phyloP scores from a whole-genome alignment of 2,888 invertebrate genomes.

The Drosophila nr. perissopoda region DNA sequence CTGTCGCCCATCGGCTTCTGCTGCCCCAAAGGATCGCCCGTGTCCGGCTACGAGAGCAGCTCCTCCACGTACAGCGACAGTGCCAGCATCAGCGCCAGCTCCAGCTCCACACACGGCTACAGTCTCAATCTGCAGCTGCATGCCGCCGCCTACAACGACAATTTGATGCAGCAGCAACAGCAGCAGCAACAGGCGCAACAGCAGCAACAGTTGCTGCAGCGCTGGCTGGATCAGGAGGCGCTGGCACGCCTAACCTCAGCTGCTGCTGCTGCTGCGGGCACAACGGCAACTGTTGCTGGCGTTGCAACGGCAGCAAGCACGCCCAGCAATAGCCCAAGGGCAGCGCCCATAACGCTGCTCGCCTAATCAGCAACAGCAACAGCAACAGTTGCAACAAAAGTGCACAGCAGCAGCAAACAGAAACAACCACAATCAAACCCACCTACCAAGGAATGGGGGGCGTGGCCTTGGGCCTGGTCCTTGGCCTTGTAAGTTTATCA shows the following conservation, averaged over 20 bases:
- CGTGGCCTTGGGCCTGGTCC: conserved; percentile 56
- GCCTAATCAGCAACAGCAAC: conserved; percentile 40
- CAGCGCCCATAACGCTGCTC: conserved; percentile 66
- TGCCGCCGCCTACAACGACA: conserved; percentile 86
- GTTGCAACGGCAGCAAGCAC: conserved; percentile 31
- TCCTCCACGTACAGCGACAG: conserved; percentile 84
- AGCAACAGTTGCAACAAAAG: conserved; percentile 23
- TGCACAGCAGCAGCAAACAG: conserved; percentile 3
- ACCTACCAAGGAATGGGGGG: conserved; percentile 48
- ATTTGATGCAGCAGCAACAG: conserved; percentile 78
- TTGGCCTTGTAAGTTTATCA: conserved; percentile 53
- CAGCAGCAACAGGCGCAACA: conserved; percentile 51
- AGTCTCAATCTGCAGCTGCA: conserved; percentile 86
- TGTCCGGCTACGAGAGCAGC: conserved; percentile 85
- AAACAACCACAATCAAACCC: conserved; percentile 33
- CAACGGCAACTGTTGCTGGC: conserved; percentile 25
- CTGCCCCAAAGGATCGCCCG: conserved; percentile 84
- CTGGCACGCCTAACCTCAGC: conserved; percentile 50
- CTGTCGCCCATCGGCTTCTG: conserved; percentile 83
- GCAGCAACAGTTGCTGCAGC: conserved; percentile 55
- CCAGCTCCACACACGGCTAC: conserved; percentile 76
- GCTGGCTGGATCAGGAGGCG: conserved; percentile 86
- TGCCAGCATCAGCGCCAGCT: conserved; percentile 49
- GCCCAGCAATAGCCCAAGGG: conserved; percentile 40
- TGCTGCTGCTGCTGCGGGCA: conserved; percentile 39